Evolutionary conservation across 53 echinoderm and acorn worm genomes (phyloP), one percentile per base, ranked within the genome.

Genomic region (Mesocentrotus franciscanus): DNA sequence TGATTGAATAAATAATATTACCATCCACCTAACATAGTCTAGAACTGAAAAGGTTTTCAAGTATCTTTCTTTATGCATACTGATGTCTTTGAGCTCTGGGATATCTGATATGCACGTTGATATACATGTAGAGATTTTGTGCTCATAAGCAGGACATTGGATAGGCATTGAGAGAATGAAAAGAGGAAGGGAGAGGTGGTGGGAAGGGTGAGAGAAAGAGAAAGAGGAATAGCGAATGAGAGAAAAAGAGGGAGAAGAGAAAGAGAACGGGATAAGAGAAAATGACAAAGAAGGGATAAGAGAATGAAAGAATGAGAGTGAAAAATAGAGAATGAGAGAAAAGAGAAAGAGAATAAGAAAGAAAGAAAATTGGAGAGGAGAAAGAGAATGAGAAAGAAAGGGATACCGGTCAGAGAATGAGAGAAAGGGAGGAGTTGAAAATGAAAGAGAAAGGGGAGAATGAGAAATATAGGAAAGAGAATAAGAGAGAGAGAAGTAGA

Each of bases 1-100:
- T 90, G 90, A 90, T 60, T 90, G 90, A 90, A 90, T 90, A 90
- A 90, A 90, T 90, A 56, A 90, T 26, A 90, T 55, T 90, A 60
- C 58, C 58, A 90, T 90, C 90, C 90, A 90, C 90, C 90, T 85
- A 26, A 85, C 22, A 56, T 55, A 85, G n/a, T n/a, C n/a, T n/a
- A n/a, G 42, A 49, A 39, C 2, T 42, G 24, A 49, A 55, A 18
- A 9, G 55, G 14, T 22, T 42, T 49, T 20, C 57, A 13, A 55
- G 9, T 26, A 12, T 85, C 85, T 49, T 39, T 12, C 22, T 57
- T 26, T 85, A 49, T 24, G 10, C 10, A 56, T 85, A 0, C 49
- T 33, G 24, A 8, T 9, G 18, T 81, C 0, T 42, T 39, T 36
- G 18, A 18, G 17, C 16, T 6, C 4, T 18, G 39, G 16, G 6